Conservation (phyloP, 1,140 invertebrate species). For the Drosophila kanapiae region DNA sequence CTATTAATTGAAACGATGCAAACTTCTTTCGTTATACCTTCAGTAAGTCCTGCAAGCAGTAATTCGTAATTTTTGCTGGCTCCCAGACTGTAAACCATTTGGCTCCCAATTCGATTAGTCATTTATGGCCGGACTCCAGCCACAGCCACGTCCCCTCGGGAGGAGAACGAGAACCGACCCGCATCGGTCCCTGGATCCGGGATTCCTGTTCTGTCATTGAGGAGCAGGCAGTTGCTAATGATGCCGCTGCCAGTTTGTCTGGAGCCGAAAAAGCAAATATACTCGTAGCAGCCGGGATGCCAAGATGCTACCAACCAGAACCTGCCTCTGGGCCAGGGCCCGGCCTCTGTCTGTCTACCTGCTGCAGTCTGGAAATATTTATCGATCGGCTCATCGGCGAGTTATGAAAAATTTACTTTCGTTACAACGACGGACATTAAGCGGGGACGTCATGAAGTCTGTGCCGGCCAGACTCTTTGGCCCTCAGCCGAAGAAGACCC, state of each 20-base stretch:
- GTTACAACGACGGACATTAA: constrained; percentile 68
- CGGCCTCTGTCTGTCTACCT: constrained; percentile 53
- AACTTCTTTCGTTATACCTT: not conserved
- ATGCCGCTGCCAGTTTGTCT: constrained; percentile 80
- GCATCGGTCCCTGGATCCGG: constrained; percentile 28
- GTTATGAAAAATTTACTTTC: constrained; percentile 82
- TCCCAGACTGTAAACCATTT: constrained; percentile 41
- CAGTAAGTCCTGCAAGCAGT: not conserved
- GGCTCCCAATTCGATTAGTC: constrained; percentile 69
- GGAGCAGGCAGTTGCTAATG: constrained; percentile 66
- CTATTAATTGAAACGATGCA: not conserved
- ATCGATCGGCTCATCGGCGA: constrained; percentile 68
- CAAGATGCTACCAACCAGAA: constrained; percentile 60
- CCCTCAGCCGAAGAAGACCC: constrained; percentile 6
- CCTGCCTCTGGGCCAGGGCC: not conserved
- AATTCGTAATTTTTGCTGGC: constrained; percentile 10
- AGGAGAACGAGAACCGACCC: constrained; percentile 35
- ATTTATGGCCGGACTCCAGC: constrained; percentile 44
- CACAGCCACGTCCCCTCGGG: not conserved
- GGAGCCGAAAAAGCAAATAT: constrained; percentile 38
- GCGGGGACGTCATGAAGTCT: constrained; percentile 80
- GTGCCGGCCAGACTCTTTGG: constrained; percentile 48
- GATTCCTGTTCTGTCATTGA: constrained; percentile 59
- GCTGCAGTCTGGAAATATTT: constrained; percentile 71
- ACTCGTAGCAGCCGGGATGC: constrained; percentile 31